Evolutionary conservation across 2,113 vertebrate genomes (phyloP), one percentile per base, ranked within the genome.

Genomic region (Pionites leucogaster): DNA sequence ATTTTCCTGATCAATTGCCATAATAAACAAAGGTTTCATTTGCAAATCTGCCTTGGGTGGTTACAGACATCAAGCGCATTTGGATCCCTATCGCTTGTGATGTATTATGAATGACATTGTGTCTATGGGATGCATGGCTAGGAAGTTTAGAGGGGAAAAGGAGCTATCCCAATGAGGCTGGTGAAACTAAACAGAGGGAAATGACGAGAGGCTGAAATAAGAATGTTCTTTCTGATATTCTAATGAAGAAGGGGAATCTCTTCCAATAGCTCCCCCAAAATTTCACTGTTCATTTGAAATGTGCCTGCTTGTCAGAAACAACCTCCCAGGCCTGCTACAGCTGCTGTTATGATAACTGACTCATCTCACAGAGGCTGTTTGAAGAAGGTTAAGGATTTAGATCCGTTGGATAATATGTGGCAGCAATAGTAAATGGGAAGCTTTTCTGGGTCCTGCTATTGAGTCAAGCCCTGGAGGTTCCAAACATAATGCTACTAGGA

Each of bases 211-310:
- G 11, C 88, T 89, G 93, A 96, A 94, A 93, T 72, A 69, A 94
- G 77, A 68, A 82, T 91, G 86, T 82, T 95, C 65, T 94, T 97
- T 88, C 91, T 93, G 92, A 89, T 46, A 65, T 71, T 95, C 68
- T 92, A 92, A 90, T 94, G 92, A 78, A 78, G 74, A 70, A 55
- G 65, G 44, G 47, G 82, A 94, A 95, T 89, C 75, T 92, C 50
- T 93, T 78, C 46, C 67, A 78, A 63, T 18, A 78, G 71, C 92
- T 96, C 31, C 57, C 33, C 25, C 4, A 72, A 74, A 96, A 88
- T 83, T 68, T 96, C 90, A 92, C 82, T 88, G 63, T 86, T 97
- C 90, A 76, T 92, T 97, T 88, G 83, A 97, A 96, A 94, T 80
- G 83, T 90, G 69, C 79, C 95, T 82, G 67, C 95, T 96, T 59